Evolutionary conservation across 2,888 invertebrate species (phyloP).

Genomic region (Antheraea assamensis): DNA sequence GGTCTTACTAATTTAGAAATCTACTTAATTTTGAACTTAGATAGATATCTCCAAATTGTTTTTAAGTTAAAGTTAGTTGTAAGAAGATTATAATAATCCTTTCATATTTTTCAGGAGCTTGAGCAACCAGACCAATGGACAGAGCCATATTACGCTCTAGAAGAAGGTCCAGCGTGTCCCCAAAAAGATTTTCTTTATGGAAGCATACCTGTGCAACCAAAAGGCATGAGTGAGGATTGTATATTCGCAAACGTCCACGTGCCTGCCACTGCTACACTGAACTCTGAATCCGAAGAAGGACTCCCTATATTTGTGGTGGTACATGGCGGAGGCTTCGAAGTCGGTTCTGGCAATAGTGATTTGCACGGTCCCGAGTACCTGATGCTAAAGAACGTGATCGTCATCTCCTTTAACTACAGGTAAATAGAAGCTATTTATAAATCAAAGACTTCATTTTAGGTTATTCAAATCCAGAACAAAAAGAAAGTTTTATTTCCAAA

Average conservation of each 20-base stretch:
- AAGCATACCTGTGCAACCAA: constrained; percentile 28
- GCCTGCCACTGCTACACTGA: constrained; percentile 23
- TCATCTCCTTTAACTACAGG: constrained; percentile 68
- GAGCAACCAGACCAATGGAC: constrained; percentile 59
- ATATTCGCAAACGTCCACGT: constrained; percentile 43
- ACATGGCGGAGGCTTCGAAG: constrained; percentile 29
- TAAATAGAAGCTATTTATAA: constrained; percentile 27
- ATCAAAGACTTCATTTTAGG: constrained; percentile 41
- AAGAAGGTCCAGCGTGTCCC: constrained; percentile 80
- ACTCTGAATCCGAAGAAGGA: neutral
- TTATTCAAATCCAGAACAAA: neutral
- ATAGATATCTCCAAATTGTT: neutral
- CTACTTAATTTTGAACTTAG: neutral
- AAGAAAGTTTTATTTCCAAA: neutral
- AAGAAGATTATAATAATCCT: neutral
- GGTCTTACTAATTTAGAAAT: neutral
- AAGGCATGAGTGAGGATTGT: constrained; percentile 45
- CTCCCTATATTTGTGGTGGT: constrained; percentile 30
- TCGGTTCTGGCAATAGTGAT: constrained; percentile 29
- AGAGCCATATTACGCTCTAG: constrained; percentile 73
- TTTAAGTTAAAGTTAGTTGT: neutral
- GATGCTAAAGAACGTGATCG: constrained; percentile 42
- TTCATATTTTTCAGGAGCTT: constrained; percentile 32
- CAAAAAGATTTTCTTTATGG: constrained; percentile 65
- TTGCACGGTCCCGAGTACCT: constrained; percentile 38